These are phyloP conservation scores for Zonotrichia leucophrys DNA, from an alignment of 2,113 vertebrate genomes.

Conservation along the genomic window DNA sequence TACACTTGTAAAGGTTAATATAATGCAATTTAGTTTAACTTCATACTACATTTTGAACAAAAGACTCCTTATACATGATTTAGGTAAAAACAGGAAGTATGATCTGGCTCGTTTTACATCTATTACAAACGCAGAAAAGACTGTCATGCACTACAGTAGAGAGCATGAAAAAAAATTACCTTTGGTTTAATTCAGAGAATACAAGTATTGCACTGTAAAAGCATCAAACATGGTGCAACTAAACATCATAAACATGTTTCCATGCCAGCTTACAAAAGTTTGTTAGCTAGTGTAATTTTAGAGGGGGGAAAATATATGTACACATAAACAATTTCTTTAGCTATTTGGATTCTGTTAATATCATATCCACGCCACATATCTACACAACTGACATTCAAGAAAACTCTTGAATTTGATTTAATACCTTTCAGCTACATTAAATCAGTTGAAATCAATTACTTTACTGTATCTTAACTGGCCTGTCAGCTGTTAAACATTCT, in stretches of 20 bases:
- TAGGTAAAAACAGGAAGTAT: conserved; percentile 69
- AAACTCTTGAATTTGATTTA: conserved; percentile 46
- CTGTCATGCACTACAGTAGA: conserved; percentile 75
- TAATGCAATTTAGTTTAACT: conserved; percentile 77
- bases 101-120: conserved; percentile 73
- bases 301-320: conserved; percentile 21
- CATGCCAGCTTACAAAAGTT: conserved; percentile 71
- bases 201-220: conserved; percentile 81
- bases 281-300: conserved; percentile 64
- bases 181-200: conserved; percentile 81
- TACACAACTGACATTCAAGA: conserved; percentile 63
- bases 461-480: conserved; percentile 16
- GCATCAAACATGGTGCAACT: conserved; percentile 78
- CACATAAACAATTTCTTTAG: conserved; percentile 48
- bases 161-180: conserved; percentile 78
- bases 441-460: conserved; percentile 55
- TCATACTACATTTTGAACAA: conserved; percentile 77
- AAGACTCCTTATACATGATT: conserved; percentile 73
- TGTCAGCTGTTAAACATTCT: conserved; percentile 27
- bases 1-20: conserved; percentile 80
- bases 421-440: conserved; percentile 54
- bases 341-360: conserved; percentile 62
- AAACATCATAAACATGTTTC: conserved; percentile 74
- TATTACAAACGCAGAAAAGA: conserved; percentile 80
- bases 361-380: conserved; percentile 39